phyloP scores from a whole-genome alignment of 2,888 invertebrate species.

The Bombylius major region DNA sequence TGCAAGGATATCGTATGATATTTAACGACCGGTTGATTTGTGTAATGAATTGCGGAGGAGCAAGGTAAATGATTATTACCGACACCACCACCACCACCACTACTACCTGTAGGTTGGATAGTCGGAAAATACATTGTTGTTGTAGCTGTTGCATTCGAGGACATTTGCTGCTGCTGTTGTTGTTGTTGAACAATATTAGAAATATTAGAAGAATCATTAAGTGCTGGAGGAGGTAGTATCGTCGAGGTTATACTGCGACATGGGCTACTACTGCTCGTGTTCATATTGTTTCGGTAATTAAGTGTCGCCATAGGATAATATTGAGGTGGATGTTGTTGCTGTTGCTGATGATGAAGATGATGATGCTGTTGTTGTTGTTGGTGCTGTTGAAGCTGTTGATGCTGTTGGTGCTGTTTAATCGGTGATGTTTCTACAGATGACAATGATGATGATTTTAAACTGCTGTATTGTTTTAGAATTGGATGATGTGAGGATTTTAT shows the following conservation, averaged over 20 bases:
- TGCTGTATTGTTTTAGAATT: conserved; percentile 14
- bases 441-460: conserved; percentile 7
- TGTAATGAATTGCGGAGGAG: conserved; percentile 16
- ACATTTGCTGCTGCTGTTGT: conserved; percentile 2
- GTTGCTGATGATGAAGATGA: conserved; percentile 16
- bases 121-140: conserved; percentile 35
- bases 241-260: conserved; percentile 1
- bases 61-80: conserved; percentile 14
- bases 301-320: conserved; percentile 15
- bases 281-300: conserved; percentile 15
- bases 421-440: background rate
- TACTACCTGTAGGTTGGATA: background rate
- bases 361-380: conserved; percentile 12
- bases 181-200: background rate
- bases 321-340: conserved; percentile 14
- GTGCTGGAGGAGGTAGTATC: background rate
- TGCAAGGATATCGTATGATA: conserved; percentile 36
- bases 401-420: conserved; percentile 9
- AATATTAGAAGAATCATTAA: background rate
- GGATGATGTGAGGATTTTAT: conserved; percentile 18
- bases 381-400: conserved; percentile 12
- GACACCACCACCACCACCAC: background rate
- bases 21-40: conserved; percentile 30
- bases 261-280: conserved; percentile 11
- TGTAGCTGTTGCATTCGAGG: conserved; percentile 14